Conservation (phyloP, 2,797 vertebrate genomes). For the Anas georgica region DNA sequence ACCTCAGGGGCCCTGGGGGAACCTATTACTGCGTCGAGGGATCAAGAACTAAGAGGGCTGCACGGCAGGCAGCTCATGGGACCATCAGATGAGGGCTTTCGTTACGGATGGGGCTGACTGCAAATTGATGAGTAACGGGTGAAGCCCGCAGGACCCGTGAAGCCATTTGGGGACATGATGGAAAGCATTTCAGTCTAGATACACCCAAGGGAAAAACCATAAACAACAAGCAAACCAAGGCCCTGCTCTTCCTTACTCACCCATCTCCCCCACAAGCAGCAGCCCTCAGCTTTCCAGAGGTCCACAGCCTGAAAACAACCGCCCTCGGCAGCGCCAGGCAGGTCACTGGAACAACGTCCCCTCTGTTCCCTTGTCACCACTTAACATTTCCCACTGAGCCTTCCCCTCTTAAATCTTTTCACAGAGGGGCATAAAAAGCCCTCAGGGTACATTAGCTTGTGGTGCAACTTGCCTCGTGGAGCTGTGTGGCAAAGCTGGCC, state of each 20-base stretch:
- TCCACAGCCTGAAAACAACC: neutral
- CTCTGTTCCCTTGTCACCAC: conserved; percentile 2
- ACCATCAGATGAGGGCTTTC: neutral
- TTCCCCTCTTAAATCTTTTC: neutral
- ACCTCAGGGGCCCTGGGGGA: conserved; percentile 52
- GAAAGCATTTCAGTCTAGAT: neutral
- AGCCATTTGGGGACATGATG: neutral
- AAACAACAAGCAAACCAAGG: neutral
- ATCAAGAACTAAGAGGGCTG: conserved; percentile 11
- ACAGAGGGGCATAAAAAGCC: neutral
- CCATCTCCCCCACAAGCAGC: neutral
- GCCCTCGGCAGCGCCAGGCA: neutral
- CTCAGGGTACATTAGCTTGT: neutral
- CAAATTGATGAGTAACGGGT: rapidly evolving
- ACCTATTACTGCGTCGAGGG: neutral
- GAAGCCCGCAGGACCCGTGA: neutral
- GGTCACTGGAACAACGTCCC: neutral
- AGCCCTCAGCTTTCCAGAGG: neutral
- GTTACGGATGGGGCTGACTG: neutral
- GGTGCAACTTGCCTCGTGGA: neutral
- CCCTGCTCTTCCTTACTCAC: neutral
- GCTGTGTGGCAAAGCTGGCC: neutral
- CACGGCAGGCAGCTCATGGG: neutral
- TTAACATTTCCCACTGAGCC: neutral
- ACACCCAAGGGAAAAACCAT: neutral